A percentile compares a stretch with the other conserved stretches of the same genome.
These are phyloP conservation scores for Euwallacea fornicatus DNA, from an alignment of 1,140 invertebrate species.

Conservation along the genomic window DNA sequence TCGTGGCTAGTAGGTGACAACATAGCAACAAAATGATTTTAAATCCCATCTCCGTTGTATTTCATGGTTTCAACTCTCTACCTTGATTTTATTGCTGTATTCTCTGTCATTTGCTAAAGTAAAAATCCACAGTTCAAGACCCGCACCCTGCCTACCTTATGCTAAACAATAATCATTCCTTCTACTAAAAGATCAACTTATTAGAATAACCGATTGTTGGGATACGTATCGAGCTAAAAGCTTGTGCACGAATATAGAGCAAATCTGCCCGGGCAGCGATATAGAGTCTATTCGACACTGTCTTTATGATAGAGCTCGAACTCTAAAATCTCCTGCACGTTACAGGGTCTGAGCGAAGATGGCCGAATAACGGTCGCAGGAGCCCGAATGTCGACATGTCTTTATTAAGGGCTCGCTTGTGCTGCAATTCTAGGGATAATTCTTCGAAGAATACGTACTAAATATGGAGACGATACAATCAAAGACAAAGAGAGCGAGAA, in stretches of 20 bases:
- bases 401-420: no score
- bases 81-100: neutral
- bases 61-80: conserved; percentile 15
- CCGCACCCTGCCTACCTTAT: neutral
- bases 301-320: conserved; percentile 16
- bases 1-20: conserved; percentile 16
- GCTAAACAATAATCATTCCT: neutral
- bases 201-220: neutral
- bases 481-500: no score
- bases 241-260: conserved; percentile 10
- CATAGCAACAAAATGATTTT: conserved; percentile 27
- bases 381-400: no score
- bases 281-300: conserved; percentile 25
- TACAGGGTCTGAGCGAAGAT: conserved; percentile 17
- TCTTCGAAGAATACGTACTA: no score
- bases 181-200: neutral
- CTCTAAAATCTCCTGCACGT: conserved; percentile 25
- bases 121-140: neutral
- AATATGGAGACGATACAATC: no score
- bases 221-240: conserved; percentile 11
- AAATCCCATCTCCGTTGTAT: conserved; percentile 26
- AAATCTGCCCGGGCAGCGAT: conserved; percentile 12
- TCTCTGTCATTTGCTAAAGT: no score
- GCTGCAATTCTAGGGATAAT: no score
- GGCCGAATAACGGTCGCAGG: neutral